Percentiles rank a stretch among this genome's conserved stretches.
Conservation (phyloP, 1,140 invertebrate species). For the Nasonia vitripennis region DNA sequence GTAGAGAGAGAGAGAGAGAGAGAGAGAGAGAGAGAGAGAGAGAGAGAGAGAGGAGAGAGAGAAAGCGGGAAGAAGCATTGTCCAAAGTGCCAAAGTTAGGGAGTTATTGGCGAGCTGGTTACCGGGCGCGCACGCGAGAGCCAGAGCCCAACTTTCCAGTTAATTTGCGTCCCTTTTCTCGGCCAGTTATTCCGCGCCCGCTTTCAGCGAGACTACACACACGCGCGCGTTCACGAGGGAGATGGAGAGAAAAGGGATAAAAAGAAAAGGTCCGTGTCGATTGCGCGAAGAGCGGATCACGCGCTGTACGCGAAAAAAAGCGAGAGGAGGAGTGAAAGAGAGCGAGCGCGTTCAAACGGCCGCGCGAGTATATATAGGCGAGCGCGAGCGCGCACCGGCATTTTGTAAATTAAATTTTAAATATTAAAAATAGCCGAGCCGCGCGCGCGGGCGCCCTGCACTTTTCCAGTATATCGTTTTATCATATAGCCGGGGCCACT, state of each 20-base stretch:
- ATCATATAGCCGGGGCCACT: conserved; percentile 43
- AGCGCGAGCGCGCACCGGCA: conserved; percentile 58
- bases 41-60: conserved; percentile 40
- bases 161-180: conserved; percentile 30
- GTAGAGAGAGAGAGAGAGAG: conserved; percentile 39
- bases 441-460: conserved; percentile 31
- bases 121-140: conserved; percentile 40
- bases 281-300: conserved; percentile 35
- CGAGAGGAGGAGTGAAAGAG: conserved; percentile 35
- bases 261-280: conserved; percentile 30
- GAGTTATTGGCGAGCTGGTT: conserved; percentile 30
- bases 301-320: conserved; percentile 37
- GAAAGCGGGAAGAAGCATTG: conserved; percentile 29
- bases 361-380: conserved; percentile 37
- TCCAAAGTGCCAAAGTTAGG: conserved; percentile 59
- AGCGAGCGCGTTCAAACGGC: conserved; percentile 51
- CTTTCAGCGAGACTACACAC: background rate
- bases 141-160: conserved; percentile 15
- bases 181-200: background rate
- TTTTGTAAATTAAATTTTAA: conserved; percentile 74
- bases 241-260: background rate
- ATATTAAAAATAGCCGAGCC: conserved; percentile 70
- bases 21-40: conserved; percentile 32
- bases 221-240: conserved; percentile 26
- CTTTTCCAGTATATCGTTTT: conserved; percentile 53